Conservation (phyloP, 2,888 invertebrate genomes). For the Platycheirus rosarum region DNA sequence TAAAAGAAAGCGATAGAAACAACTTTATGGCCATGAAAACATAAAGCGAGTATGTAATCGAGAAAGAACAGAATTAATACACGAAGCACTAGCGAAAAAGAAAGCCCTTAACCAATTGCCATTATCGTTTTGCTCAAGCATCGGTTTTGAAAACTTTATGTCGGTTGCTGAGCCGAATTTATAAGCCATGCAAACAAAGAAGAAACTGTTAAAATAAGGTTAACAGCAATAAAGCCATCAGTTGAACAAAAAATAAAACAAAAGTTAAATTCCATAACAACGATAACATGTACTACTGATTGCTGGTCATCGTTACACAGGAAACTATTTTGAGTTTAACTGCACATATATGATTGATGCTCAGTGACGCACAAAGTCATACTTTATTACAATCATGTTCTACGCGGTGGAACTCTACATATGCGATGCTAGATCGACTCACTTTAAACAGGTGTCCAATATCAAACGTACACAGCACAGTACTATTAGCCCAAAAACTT, state of each 20-base stretch:
- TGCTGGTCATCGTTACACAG: background rate
- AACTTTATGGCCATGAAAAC: too few relatives aligned
- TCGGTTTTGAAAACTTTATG: too few relatives aligned
- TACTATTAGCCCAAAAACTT: background rate
- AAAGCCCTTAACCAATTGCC: constrained; percentile 44
- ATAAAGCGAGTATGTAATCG: too few relatives aligned
- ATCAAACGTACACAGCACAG: too few relatives aligned
- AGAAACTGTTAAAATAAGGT: constrained; percentile 12
- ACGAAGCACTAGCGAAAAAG: constrained; percentile 27
- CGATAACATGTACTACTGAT: background rate
- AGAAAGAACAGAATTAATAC: constrained; percentile 8
- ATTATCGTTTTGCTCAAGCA: too few relatives aligned
- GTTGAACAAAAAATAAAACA: background rate
- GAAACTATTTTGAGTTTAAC: background rate
- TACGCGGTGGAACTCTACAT: too few relatives aligned
- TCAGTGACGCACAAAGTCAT: too few relatives aligned
- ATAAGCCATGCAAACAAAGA: constrained; percentile 25
- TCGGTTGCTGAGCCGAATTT: constrained; percentile 25
- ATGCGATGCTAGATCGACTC: too few relatives aligned
- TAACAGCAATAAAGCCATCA: background rate
- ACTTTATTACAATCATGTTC: too few relatives aligned
- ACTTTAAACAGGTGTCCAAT: too few relatives aligned
- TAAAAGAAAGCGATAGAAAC: too few relatives aligned
- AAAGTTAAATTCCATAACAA: background rate
- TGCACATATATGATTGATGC: too few relatives aligned